Percentiles rank a stretch among this genome's conserved stretches.
Conservation (phyloP, 1,140 invertebrate species). For the Tetramorium simillimum region DNA sequence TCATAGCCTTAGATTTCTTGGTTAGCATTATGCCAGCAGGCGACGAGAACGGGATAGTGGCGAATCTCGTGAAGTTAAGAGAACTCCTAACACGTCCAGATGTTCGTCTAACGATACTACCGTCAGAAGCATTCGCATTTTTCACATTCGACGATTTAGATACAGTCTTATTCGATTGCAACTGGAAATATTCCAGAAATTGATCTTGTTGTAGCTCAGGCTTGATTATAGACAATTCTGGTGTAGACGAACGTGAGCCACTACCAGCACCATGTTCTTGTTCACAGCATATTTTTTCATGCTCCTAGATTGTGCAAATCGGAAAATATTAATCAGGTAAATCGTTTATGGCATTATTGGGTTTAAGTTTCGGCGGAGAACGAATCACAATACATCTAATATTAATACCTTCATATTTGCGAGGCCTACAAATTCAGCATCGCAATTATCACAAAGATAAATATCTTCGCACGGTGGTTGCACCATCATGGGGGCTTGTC, state of each 20-base stretch:
- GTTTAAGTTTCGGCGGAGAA: not conserved
- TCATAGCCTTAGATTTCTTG: conserved; percentile 85
- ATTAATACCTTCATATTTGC: conserved; percentile 86
- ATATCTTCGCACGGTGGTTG: conserved; percentile 88
- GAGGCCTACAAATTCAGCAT: conserved; percentile 87
- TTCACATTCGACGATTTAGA: not conserved
- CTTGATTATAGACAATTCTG: conserved; percentile 66
- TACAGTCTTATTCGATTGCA: conserved; percentile 71
- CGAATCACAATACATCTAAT: not conserved
- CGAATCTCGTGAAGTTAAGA: conserved; percentile 84
- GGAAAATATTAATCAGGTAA: not conserved
- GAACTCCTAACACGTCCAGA: conserved; percentile 83
- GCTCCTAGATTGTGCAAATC: conserved; percentile 82
- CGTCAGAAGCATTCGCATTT: conserved; percentile 31
- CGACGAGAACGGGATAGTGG: conserved; percentile 86
- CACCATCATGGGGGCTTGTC: conserved; percentile 83
- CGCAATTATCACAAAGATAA: conserved; percentile 91
- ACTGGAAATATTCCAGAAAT: conserved; percentile 82
- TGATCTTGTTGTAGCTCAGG: conserved; percentile 80
- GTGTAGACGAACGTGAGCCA: conserved; percentile 78
- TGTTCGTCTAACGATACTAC: conserved; percentile 72
- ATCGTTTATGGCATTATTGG: not conserved
- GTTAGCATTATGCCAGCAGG: conserved; percentile 86
- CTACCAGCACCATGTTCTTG: conserved; percentile 68
- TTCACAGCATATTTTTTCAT: conserved; percentile 85